Base-by-base conservation (phyloP, 2,888 invertebrate species). In the Theretra japonica region DNA sequence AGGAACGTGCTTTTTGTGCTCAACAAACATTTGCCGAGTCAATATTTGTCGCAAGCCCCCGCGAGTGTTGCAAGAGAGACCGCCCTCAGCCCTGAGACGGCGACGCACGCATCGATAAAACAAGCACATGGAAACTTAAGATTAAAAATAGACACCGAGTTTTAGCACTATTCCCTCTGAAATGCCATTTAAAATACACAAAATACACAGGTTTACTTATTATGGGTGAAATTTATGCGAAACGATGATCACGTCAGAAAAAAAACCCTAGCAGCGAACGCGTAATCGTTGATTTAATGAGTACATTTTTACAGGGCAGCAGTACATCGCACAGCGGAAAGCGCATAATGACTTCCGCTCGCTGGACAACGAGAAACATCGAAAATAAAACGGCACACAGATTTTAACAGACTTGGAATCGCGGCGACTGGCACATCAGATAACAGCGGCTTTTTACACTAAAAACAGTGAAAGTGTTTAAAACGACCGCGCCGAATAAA, bases 321-420 rank as follows among this genome's bases (percentile, higher is more conserved):
- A 88, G 85, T 88, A 91, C 88, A 85, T 80, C 83, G 86, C 80
- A 83, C 88, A 85, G 85, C 92, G 92, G 92, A 91, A 92, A 94
- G 88, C 89, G 94, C 89, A 93, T 94, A 94, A 94, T 93, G 90
- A 94, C 88, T 93, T 94, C 93, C 93, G 92, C 82, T 87, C 85
- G 83, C 74, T 84, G 83, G 86, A 86, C 88, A 85, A 84, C 87
- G 87, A 90, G 90, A 89, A 91, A 88, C 88, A 87, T 87, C 86
- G 78, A 91, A 91, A 91, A 90, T 88, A 90, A 90, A 91, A 89
- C 83, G 75, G 82, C 77, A 75, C 76, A 77, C 76, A 73, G 77
- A 82, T 82, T 81, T 77, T 74, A 78, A 80, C 76, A 70, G 74
- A 75, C 74, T 79, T 75, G 62, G 74, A 77, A 82, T 80, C 58